These are phyloP conservation scores for Cryptoprocta ferox DNA, from an alignment of 2,797 vertebrate species.

Conservation along the genomic window DNA sequence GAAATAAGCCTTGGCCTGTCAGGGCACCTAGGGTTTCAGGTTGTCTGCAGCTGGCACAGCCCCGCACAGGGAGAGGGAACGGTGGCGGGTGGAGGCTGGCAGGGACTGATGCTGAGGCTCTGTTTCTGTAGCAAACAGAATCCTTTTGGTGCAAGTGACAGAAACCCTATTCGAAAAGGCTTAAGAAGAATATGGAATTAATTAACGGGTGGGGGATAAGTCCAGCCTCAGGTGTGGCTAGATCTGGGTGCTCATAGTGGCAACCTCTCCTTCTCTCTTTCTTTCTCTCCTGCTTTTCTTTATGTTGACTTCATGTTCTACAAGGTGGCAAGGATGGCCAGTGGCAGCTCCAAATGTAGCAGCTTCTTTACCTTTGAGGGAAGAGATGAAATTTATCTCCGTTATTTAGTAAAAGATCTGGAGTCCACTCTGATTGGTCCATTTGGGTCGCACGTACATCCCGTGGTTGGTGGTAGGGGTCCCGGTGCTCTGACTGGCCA, in stretches of 20 bases:
- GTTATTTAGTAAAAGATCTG: neutral
- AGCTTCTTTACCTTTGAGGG: neutral
- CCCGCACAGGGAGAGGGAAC: neutral
- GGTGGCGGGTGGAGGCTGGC: rapidly evolving
- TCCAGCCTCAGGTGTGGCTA: neutral
- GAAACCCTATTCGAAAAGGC: neutral
- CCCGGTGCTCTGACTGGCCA: neutral
- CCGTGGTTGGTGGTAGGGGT: neutral
- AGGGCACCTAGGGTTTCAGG: neutral
- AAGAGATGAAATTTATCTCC: neutral
- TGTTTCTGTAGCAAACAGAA: neutral
- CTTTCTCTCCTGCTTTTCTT: neutral
- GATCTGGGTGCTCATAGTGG: neutral
- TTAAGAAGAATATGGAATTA: neutral
- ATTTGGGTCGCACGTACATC: neutral
- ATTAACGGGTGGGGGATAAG: neutral
- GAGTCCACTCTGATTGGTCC: neutral
- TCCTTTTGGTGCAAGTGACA: neutral
- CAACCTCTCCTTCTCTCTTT: neutral
- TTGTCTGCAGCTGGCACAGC: no score
- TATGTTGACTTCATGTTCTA: neutral
- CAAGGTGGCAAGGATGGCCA: neutral
- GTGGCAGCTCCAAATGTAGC: neutral
- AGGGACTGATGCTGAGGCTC: neutral
- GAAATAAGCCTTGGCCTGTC: neutral